Base-by-base conservation (phyloP, 1,140 invertebrate species). In the Oedothorax gibbosus region DNA sequence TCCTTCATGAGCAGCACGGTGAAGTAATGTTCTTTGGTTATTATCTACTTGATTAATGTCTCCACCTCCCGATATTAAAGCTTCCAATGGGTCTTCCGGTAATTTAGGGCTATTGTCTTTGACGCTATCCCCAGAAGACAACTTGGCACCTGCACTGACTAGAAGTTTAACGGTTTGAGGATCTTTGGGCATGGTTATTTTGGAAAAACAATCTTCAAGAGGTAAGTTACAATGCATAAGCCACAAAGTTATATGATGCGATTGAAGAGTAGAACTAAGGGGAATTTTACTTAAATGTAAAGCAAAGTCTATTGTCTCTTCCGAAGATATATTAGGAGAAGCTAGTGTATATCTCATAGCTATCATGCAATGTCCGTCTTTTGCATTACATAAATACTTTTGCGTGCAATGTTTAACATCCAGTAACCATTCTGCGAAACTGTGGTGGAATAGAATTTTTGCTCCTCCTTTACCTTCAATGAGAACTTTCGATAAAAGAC, bases 321-420 rank as follows among this genome's bases (percentile, higher is more conserved):
- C 90, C 3, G 92, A 88, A 54, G 90, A 91, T 8, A 94, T 89
- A 21, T 91, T 89, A 14, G 89, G 78, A 0, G 92, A 93, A 51
- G 56, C 56, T 11, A 66, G 35, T n/a, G 80, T 94, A 87, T 96
- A 95, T 88, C 95, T 93, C 92, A 97, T 94, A 9, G 96, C 95
- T 35, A 98, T 92, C 91, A 97, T 96, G 4, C 94, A 94, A 89
- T 98, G 97, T 0, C 97, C 97, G 88, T 96, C 95, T 57, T 93
- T 91, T 0, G 95, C 94, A 84, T 94, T 94, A 89, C 97, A 98
- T 64, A 98, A 91, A 90, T 97, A 99, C 88, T 97, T 96, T 87
- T 96, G 95, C 12, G 97, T 98, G 89, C 97, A 98, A 88, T 98
- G 97, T 90, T 99, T 99, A 0, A 98, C 97, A 90, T 99, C 97